Evolutionary conservation across 2,797 vertebrate genomes (phyloP), one percentile per base, ranked within the genome.

Genomic region (Macroramphosus scolopax): DNA sequence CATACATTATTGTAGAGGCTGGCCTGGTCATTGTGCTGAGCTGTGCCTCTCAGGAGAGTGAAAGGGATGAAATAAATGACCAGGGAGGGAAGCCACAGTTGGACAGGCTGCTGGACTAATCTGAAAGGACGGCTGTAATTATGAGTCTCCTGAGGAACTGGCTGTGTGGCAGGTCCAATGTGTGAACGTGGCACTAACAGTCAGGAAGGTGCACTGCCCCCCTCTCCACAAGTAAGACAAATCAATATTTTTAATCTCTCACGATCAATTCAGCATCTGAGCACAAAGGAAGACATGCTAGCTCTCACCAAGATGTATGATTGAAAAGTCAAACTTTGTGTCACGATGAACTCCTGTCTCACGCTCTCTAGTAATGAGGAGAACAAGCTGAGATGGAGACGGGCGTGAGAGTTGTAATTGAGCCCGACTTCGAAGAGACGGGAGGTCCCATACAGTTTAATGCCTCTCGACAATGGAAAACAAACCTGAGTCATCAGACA

Each of bases 171-270:
- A 88, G 89, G 91, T 91, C 92, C 83, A 87, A 95, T 89, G 93
- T 95, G 94, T 92, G 92, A 95, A 95, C 91, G 87, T 84, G 83
- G 84, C 78, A 72, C 89, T 91, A 91, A 92, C 92, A 92, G 93
- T 91, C 90, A 90, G 80, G 61, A 75, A 83, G 77, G 80, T 83
- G 60, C 67, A 51, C 69, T 52, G 48, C 8, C n/a, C 30, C 12
- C 39, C 14, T 86, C 56, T 60, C 63, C 87, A 88, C 75, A 71
- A 91, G 91, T 93, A 93, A 93, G 91, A 89, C 90, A 92, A 95
- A 98, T 98, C 97, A 97, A 98, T 97, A 97, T 93, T 97, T 98
- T 94, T 94, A 97, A 97, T 99, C 94, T 98, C 92, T 95, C 86
- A 76, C 88, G 92, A 97, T 98, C 94, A 98, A 97, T 97, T 91